These are phyloP conservation scores for Malurus cyaneus DNA, from an alignment of 2,113 vertebrate genomes.

Conservation along the genomic window DNA sequence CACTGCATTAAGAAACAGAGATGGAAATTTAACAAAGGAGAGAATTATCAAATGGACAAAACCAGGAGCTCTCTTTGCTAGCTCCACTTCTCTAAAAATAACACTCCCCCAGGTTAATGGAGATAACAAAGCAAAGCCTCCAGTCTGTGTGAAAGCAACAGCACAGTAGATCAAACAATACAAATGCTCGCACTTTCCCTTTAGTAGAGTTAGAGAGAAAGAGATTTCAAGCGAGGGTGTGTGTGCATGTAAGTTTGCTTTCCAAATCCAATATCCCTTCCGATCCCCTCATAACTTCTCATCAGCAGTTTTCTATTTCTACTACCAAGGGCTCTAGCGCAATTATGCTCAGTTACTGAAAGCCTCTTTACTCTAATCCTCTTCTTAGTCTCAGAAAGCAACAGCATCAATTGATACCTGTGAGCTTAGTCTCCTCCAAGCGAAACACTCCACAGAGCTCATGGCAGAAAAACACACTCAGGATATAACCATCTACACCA, in stretches of 20 bases:
- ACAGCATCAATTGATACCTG: conserved; percentile 49
- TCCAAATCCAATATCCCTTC: conserved; percentile 3
- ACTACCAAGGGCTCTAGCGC: not conserved
- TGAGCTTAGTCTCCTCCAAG: not conserved
- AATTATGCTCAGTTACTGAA: conserved; percentile 66
- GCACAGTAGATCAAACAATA: not conserved
- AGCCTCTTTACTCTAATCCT: conserved; percentile 68
- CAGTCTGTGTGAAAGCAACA: not conserved
- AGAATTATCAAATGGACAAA: not conserved
- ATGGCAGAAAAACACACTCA: not conserved
- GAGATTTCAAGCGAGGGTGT: not conserved
- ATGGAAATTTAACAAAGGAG: not conserved
- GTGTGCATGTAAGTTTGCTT: not conserved
- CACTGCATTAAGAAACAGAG: not conserved
- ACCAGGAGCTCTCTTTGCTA: not conserved
- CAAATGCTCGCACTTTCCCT: not conserved
- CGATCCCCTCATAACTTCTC: not conserved
- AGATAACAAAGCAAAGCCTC: not conserved
- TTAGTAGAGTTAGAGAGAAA: not conserved
- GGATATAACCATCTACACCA: not conserved
- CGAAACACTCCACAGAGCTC: not conserved
- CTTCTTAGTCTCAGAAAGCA: conserved; percentile 44
- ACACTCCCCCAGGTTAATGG: rapidly evolving
- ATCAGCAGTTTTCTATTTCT: conserved; percentile 34
- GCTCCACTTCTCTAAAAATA: not conserved